phyloP scores from a whole-genome alignment of 30 jellyfish, hydroid and myxozoan species.

The Hydractinia echinata region DNA sequence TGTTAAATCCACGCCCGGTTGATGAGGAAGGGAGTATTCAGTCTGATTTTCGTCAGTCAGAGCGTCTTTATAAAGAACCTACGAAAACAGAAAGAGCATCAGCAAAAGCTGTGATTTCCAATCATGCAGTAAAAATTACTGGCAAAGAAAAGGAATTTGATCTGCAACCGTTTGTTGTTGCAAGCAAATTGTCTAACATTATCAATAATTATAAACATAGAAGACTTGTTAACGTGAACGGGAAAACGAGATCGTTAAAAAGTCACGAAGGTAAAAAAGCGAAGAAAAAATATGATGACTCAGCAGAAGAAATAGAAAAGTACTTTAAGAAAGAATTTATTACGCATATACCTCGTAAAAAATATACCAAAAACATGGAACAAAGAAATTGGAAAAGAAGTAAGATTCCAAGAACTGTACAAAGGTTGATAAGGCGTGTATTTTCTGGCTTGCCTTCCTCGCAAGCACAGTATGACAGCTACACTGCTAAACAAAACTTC shows the following conservation, averaged over 20 bases:
- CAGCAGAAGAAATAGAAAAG: background rate
- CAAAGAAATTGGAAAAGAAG: background rate
- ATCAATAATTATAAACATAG: background rate
- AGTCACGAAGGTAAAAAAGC: background rate
- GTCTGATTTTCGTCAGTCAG: too few relatives aligned
- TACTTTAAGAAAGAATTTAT: too few relatives aligned
- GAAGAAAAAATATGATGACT: background rate
- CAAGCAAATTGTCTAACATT: conserved; percentile 3
- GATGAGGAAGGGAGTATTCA: background rate
- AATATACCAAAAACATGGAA: too few relatives aligned
- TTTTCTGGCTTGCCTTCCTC: background rate
- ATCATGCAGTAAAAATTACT: conserved; percentile 17
- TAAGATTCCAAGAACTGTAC: background rate
- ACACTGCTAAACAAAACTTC: conserved; percentile 10
- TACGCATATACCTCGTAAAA: too few relatives aligned
- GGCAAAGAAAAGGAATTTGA: conserved; percentile 31
- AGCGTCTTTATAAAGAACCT: background rate
- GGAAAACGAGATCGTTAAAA: background rate
- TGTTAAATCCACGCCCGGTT: conserved; percentile 30
- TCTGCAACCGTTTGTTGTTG: conserved; percentile 32
- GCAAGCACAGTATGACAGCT: background rate
- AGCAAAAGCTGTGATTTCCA: conserved; percentile 9
- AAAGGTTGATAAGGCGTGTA: too few relatives aligned
- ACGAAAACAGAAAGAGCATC: conserved; percentile 16
- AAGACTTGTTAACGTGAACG: background rate